A percentile compares a stretch with the other conserved stretches of the same genome.
Conservation (phyloP, 2,888 invertebrate genomes). For the Steromphala cineraria region DNA sequence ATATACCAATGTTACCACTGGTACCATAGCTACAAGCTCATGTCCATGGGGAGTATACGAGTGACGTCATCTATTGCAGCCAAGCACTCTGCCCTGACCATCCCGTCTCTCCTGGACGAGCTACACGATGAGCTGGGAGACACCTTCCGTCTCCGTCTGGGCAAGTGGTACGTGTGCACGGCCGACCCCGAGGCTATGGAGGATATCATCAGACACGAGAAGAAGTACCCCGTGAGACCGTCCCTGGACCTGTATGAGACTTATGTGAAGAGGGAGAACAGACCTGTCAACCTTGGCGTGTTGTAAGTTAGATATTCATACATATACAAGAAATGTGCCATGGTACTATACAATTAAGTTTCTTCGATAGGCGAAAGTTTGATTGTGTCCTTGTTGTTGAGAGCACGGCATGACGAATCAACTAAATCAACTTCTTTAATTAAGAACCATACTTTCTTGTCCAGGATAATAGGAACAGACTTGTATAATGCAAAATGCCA, state of each 20-base stretch:
- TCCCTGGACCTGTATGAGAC: neutral
- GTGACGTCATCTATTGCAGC: neutral
- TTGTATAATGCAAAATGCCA: too few species aligned
- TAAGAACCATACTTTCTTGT: too few species aligned
- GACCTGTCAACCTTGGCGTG: neutral
- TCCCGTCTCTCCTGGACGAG: neutral
- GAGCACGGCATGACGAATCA: too few species aligned
- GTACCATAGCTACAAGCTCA: too few species aligned
- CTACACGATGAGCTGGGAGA: neutral
- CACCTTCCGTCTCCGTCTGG: neutral
- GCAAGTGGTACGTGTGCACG: constrained; percentile 29
- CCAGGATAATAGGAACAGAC: too few species aligned
- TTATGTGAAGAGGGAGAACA: neutral
- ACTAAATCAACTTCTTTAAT: too few species aligned
- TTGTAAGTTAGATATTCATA: neutral
- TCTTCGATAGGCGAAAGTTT: too few species aligned
- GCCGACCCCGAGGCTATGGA: constrained; percentile 27
- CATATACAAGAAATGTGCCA: too few species aligned
- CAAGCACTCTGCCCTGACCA: neutral
- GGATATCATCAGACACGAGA: constrained; percentile 23
- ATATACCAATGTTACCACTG: too few species aligned
- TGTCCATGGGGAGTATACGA: neutral
- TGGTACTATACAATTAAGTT: too few species aligned
- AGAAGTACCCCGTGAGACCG: constrained; percentile 16
- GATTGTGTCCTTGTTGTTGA: too few species aligned